phyloP scores from a whole-genome alignment of 2,113 vertebrate genomes.

The Rhabdornis inornatus region DNA sequence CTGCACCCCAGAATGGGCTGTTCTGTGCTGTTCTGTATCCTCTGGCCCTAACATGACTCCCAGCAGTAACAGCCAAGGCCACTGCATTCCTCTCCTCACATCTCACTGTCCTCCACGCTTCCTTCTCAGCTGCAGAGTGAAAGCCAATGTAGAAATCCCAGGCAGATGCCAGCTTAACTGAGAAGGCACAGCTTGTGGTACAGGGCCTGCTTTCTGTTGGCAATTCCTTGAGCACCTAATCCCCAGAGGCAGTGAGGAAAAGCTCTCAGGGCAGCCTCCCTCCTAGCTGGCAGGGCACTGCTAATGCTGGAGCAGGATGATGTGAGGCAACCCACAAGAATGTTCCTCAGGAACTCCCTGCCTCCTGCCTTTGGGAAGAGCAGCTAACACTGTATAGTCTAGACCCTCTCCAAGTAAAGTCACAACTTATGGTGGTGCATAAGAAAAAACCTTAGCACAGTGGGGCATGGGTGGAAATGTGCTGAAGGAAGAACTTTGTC shows the following conservation, averaged over 20 bases:
- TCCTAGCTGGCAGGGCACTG: neutral
- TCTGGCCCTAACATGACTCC: neutral
- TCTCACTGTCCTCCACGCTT: neutral
- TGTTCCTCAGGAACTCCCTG: neutral
- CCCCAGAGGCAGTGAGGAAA: neutral
- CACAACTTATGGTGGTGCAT: neutral
- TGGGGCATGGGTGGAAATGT: neutral
- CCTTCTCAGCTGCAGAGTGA: neutral
- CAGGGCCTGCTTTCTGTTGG: neutral
- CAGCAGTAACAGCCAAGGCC: neutral
- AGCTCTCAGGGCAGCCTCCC: neutral
- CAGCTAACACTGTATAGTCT: neutral
- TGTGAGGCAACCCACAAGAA: conserved; percentile 20
- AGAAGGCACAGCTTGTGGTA: neutral
- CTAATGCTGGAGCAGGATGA: neutral
- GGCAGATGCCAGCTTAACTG: neutral
- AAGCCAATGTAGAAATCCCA: neutral
- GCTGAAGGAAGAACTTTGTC: neutral
- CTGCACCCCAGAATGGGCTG: neutral
- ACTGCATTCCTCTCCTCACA: neutral
- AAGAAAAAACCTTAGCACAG: neutral
- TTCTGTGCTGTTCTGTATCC: neutral
- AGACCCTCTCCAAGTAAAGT: neutral
- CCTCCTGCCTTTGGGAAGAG: neutral
- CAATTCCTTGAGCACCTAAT: neutral